phyloP scores from a whole-genome alignment of 1,140 invertebrate species.

The Drosophila guanche region DNA sequence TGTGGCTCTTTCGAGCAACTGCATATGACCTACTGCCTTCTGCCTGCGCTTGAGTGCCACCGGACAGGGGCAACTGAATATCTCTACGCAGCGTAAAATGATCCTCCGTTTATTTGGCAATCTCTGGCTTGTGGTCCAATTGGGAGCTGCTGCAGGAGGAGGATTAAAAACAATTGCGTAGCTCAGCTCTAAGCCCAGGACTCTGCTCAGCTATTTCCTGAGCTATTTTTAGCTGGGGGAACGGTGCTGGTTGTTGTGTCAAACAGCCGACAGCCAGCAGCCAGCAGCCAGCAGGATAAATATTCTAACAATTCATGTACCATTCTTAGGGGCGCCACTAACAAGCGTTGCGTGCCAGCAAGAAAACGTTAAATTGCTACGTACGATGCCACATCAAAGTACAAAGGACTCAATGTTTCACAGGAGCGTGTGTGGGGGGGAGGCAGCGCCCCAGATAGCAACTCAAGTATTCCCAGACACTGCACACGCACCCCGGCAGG shows the following conservation, averaged over 20 bases:
- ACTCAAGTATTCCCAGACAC: slow-evolving; percentile 68
- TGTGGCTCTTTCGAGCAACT: slow-evolving; percentile 33
- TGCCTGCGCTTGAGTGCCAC: neutral
- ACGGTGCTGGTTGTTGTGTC: slow-evolving; percentile 2
- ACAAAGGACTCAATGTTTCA: slow-evolving; percentile 5
- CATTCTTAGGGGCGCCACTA: slow-evolving; percentile 60
- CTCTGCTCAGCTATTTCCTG: slow-evolving; percentile 10
- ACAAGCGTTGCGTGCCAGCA: slow-evolving; percentile 68
- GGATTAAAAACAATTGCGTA: slow-evolving; percentile 29
- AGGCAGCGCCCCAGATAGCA: slow-evolving; percentile 59
- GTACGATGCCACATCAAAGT: slow-evolving; percentile 54
- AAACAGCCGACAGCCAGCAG: slow-evolving; percentile 4
- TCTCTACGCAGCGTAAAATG: slow-evolving; percentile 7
- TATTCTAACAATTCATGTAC: slow-evolving; percentile 62
- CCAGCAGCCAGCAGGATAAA: slow-evolving; percentile 30
- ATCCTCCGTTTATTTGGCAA: slow-evolving; percentile 23
- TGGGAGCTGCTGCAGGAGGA: neutral
- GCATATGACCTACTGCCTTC: slow-evolving; percentile 6
- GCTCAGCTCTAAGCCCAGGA: slow-evolving; percentile 21
- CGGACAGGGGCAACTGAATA: neutral
- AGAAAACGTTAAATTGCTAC: slow-evolving; percentile 58
- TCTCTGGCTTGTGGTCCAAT: slow-evolving; percentile 1
- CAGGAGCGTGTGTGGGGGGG: slow-evolving; percentile 11
- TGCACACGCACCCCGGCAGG: slow-evolving; percentile 46
- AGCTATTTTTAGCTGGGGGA: slow-evolving; percentile 15